Percentiles rank a stretch among this genome's conserved stretches.
Evolutionary conservation across 2,888 invertebrate species (phyloP).

Genomic region (Unio delphinus): DNA sequence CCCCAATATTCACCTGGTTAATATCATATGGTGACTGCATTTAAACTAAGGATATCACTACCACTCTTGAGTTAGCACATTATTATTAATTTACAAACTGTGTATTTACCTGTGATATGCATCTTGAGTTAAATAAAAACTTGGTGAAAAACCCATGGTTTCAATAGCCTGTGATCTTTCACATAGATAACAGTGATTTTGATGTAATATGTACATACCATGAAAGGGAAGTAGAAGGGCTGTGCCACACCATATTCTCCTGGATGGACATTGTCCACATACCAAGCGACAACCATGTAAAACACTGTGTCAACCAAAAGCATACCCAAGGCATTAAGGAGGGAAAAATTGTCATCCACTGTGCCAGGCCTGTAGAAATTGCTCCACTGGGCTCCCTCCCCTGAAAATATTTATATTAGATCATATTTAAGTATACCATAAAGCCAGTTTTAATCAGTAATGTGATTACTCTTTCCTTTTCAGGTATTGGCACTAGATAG

Average conservation of each 20-base stretch:
- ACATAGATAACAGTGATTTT: too few relatives aligned
- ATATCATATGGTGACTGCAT: too few relatives aligned
- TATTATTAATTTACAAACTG: too few relatives aligned
- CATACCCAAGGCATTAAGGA: slow-evolving; percentile 79
- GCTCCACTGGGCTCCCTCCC: slow-evolving; percentile 64
- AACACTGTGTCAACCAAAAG: slow-evolving; percentile 79
- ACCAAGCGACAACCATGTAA: slow-evolving; percentile 85
- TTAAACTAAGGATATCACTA: too few relatives aligned
- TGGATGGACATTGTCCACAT: slow-evolving; percentile 88
- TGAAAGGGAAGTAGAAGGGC: slow-evolving; percentile 85
- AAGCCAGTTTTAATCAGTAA: not conserved
- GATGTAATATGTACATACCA: slow-evolving; percentile 71
- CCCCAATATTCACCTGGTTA: too few relatives aligned
- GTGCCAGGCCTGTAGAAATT: slow-evolving; percentile 74
- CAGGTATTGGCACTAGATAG: too few relatives aligned
- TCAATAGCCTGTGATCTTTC: too few relatives aligned
- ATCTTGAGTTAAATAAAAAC: too few relatives aligned
- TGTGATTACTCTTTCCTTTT: too few relatives aligned
- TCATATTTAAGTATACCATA: not conserved
- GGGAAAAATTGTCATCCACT: slow-evolving; percentile 79
- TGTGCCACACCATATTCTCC: slow-evolving; percentile 88
- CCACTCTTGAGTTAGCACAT: too few relatives aligned
- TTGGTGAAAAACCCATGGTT: too few relatives aligned
- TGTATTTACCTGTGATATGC: too few relatives aligned
- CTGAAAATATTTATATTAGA: slow-evolving; percentile 30